Conservation (phyloP, 2,888 invertebrate genomes). For the Eueremaeus valkanovi region DNA sequence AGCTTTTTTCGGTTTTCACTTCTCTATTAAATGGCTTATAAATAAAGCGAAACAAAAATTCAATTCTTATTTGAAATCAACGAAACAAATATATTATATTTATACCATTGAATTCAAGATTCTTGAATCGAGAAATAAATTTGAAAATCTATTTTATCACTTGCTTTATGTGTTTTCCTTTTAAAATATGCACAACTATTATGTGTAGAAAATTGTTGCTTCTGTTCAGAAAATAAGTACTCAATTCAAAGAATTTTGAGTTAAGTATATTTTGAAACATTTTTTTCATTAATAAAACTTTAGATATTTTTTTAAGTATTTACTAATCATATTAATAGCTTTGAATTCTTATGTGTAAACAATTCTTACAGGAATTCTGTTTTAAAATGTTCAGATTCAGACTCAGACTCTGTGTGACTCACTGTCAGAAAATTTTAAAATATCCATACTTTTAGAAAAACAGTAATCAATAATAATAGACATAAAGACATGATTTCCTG, state of each 20-base stretch:
- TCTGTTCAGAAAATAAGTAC: background rate
- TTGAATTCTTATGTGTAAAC: too few relatives aligned
- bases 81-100: conserved; percentile 9
- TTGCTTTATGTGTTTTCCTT: background rate
- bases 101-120: conserved; percentile 12
- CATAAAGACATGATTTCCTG: too few relatives aligned
- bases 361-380: too few relatives aligned
- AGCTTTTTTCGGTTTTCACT: conserved; percentile 9
- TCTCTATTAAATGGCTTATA: background rate
- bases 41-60: conserved; percentile 4
- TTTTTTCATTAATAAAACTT: background rate
- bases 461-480: too few relatives aligned
- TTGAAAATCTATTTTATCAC: conserved; percentile 6
- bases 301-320: background rate
- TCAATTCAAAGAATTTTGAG: background rate
- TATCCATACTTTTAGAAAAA: too few relatives aligned
- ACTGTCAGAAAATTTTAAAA: too few relatives aligned
- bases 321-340: too few relatives aligned
- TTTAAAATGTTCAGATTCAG: too few relatives aligned
- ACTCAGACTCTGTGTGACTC: too few relatives aligned
- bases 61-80: background rate
- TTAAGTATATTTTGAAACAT: background rate
- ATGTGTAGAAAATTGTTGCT: too few relatives aligned
- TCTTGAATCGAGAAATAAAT: conserved; percentile 4
- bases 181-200: background rate